These are phyloP conservation scores for Mythimna vitellina DNA, from an alignment of 2,888 invertebrate species.

Conservation along the genomic window DNA sequence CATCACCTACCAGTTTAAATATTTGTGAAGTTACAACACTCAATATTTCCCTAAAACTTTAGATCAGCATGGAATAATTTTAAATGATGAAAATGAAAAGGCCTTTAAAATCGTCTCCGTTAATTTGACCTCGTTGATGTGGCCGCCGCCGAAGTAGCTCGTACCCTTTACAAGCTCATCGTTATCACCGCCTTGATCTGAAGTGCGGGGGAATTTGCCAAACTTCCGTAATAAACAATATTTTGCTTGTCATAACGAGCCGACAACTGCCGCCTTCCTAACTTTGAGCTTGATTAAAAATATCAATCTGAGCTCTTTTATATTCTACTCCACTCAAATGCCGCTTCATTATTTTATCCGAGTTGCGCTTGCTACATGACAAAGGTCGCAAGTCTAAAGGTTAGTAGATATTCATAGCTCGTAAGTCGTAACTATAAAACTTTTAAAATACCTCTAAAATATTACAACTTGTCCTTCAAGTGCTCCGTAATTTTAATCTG, in stretches of 20 bases:
- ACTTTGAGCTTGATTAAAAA: conserved; percentile 80
- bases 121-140: conserved; percentile 39
- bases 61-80: conserved; percentile 16
- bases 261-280: conserved; percentile 63
- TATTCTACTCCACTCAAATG: conserved; percentile 49
- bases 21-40: background rate
- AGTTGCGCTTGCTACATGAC: conserved; percentile 41
- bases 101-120: conserved; percentile 16
- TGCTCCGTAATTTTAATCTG: conserved; percentile 49
- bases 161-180: conserved; percentile 61
- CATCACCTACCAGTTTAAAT: background rate
- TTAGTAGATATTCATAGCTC: conserved; percentile 37
- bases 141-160: conserved; percentile 43
- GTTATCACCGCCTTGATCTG: conserved; percentile 64
- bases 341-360: conserved; percentile 56
- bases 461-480: conserved; percentile 44
- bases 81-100: conserved; percentile 16
- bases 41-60: conserved; percentile 1
- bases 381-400: conserved; percentile 26
- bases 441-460: conserved; percentile 54
- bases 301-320: conserved; percentile 73
- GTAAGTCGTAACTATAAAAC: conserved; percentile 39
- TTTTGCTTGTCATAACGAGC: conserved; percentile 74
- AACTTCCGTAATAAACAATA: conserved; percentile 77
- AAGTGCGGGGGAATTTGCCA: conserved; percentile 55